These are phyloP conservation scores for Halichoerus grypus DNA, from an alignment of 2,113 vertebrate genomes.

Conservation along the genomic window DNA sequence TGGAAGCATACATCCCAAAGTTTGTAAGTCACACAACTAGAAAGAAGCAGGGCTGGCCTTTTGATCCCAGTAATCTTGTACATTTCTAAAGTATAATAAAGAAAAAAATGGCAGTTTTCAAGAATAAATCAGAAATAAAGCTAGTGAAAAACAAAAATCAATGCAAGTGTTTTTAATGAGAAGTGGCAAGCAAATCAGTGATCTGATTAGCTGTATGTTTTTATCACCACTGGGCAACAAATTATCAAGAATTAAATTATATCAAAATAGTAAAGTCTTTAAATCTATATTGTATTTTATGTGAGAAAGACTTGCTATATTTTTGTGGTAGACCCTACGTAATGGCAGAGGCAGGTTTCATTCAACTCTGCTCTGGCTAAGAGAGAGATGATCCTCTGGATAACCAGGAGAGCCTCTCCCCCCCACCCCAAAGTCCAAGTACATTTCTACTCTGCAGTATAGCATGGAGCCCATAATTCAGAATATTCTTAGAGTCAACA, in stretches of 20 bases:
- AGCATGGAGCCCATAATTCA: not conserved
- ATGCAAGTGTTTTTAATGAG: not conserved
- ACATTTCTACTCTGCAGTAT: not conserved
- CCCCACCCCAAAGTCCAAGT: not conserved
- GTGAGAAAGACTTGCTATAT: not conserved
- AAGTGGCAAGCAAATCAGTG: not conserved
- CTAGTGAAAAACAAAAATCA: not conserved
- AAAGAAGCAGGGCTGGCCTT: not conserved
- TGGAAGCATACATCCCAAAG: not conserved
- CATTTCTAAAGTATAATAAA: not conserved
- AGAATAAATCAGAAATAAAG: not conserved
- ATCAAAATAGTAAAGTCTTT: slow-evolving; percentile 13
- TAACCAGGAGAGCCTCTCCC: not conserved
- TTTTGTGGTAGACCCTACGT: not conserved
- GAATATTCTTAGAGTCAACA: not conserved
- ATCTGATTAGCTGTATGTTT: not conserved
- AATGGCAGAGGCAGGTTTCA: not conserved
- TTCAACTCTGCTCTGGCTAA: not conserved
- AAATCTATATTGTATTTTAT: not conserved
- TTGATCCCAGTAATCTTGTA: not conserved
- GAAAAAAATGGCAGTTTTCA: not conserved
- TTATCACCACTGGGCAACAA: not conserved
- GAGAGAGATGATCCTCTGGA: not conserved
- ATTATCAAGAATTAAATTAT: not conserved
- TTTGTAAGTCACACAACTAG: not conserved